A percentile compares a stretch with the other conserved stretches of the same genome.
phyloP scores from a whole-genome alignment of 2,888 invertebrate species.

The Nymphalis c-album region DNA sequence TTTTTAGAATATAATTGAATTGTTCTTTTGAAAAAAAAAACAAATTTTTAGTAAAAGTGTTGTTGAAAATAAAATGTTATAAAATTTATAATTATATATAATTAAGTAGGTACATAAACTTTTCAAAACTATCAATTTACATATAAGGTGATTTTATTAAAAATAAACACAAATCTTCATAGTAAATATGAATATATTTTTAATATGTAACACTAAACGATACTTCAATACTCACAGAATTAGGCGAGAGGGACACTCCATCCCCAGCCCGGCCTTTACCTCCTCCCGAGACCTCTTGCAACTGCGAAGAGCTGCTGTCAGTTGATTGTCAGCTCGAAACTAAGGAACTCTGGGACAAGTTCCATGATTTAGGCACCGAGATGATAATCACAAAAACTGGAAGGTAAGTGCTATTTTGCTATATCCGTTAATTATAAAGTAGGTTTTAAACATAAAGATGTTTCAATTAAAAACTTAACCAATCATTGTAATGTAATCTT shows the following conservation, averaged over 20 bases:
- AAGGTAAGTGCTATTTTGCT: conserved; percentile 83
- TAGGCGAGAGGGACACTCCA: conserved; percentile 77
- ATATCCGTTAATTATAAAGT: background rate
- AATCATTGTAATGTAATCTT: conserved; percentile 62
- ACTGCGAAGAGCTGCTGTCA: conserved; percentile 90
- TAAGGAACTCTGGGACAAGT: conserved; percentile 98
- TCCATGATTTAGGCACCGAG: conserved; percentile 96
- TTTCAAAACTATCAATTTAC: too few species aligned
- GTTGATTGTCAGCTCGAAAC: conserved; percentile 97
- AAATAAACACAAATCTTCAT: too few species aligned
- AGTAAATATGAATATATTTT: background rate
- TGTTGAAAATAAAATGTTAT: background rate
- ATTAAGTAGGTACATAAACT: too few species aligned
- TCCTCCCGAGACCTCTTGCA: conserved; percentile 83
- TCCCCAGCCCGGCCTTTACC: conserved; percentile 71
- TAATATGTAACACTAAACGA: too few species aligned
- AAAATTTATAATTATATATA: background rate
- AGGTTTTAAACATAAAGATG: background rate
- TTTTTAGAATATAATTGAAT: background rate
- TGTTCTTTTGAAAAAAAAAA: background rate
- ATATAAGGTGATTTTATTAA: too few species aligned
- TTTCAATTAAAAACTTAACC: conserved; percentile 10
- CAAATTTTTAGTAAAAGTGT: background rate
- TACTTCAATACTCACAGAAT: conserved; percentile 51
- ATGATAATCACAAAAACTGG: conserved; percentile 99